phyloP scores from a whole-genome alignment of 2,797 vertebrate species.

The Fistularia commersonii region DNA sequence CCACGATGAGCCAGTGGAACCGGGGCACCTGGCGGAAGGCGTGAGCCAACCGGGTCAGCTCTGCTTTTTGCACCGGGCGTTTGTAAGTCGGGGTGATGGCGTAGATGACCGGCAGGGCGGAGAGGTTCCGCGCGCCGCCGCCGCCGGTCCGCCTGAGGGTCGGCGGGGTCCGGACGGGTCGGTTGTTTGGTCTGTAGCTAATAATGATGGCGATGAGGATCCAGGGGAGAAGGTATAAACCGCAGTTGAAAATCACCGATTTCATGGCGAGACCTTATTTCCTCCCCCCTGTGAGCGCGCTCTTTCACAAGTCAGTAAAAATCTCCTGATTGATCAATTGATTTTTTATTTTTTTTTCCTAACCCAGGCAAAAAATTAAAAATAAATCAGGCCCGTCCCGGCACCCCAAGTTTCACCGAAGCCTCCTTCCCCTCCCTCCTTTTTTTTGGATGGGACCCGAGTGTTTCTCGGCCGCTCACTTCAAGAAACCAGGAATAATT shows the following conservation, averaged over 20 bases:
- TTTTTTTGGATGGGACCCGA: constrained; percentile 39
- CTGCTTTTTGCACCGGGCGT: constrained; percentile 94
- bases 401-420: constrained; percentile 40
- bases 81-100: constrained; percentile 96
- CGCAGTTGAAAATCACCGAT: constrained; percentile 85
- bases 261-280: constrained; percentile 80
- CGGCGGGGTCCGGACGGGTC: constrained; percentile 64
- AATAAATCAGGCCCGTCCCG: constrained; percentile 20
- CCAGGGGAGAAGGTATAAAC: constrained; percentile 92
- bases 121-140: constrained; percentile 44
- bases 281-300: constrained; percentile 9
- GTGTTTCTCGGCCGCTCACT: constrained; percentile 20
- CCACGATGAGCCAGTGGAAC: constrained; percentile 94
- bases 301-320: constrained; percentile 1
- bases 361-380: no score
- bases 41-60: constrained; percentile 91
- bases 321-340: neutral
- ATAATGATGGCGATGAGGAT: constrained; percentile 90
- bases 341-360: neutral
- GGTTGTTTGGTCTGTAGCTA: constrained; percentile 88
- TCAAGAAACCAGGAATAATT: constrained; percentile 28
- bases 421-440: constrained; percentile 19
- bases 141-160: constrained; percentile 34
- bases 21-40: constrained; percentile 92
- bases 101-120: constrained; percentile 83